These are phyloP conservation scores for Drosophila sproati DNA, from an alignment of 1,140 invertebrate genomes.

Conservation along the genomic window DNA sequence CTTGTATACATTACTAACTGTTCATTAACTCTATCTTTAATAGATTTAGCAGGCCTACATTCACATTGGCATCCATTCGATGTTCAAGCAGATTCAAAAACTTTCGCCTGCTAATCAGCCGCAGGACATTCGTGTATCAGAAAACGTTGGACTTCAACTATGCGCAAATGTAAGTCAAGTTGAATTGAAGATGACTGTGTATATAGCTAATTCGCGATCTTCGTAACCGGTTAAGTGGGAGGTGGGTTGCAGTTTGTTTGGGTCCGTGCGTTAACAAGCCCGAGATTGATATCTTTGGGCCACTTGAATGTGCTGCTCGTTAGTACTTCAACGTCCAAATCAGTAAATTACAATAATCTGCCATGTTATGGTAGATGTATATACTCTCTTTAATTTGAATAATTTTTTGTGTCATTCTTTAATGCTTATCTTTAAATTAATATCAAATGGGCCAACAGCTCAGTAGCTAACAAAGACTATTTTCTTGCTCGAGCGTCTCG, in stretches of 20 bases:
- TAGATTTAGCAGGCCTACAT: slow-evolving; percentile 35
- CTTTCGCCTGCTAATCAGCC: neutral
- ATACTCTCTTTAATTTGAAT: no score
- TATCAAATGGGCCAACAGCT: slow-evolving; percentile 19
- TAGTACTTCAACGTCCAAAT: no score
- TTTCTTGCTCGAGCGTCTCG: slow-evolving; percentile 7
- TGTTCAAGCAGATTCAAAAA: slow-evolving; percentile 60
- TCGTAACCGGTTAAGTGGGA: no score
- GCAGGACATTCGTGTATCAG: neutral
- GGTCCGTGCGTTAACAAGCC: no score
- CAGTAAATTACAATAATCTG: no score
- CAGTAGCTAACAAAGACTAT: neutral
- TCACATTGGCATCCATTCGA: slow-evolving; percentile 57
- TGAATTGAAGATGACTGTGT: no score
- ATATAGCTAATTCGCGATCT: no score
- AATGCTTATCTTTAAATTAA: slow-evolving; percentile 38
- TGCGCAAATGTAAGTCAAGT: neutral
- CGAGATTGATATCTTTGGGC: no score
- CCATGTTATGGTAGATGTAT: no score
- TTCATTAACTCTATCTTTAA: slow-evolving; percentile 8
- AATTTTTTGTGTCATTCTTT: slow-evolving; percentile 5
- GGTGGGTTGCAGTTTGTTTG: no score
- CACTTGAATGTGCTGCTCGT: no score
- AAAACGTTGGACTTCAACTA: neutral
- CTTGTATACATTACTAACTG: neutral